Percentiles rank a stretch among this genome's conserved stretches.
These are phyloP conservation scores for Amiota mariae DNA, from an alignment of 2,888 invertebrate genomes.

Conservation along the genomic window DNA sequence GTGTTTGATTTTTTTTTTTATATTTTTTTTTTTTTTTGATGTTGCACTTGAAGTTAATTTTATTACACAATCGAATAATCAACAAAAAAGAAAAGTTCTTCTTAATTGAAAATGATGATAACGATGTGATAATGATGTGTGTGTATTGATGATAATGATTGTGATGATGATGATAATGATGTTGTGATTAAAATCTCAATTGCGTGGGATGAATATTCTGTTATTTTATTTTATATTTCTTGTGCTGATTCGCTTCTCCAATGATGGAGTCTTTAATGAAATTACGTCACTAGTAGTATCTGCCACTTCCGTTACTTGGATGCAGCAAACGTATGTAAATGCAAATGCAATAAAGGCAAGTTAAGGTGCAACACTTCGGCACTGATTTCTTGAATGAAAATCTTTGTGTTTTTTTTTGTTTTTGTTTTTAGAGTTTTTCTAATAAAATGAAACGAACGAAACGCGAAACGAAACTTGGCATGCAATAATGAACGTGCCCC, in stretches of 20 bases:
- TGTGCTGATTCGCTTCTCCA: not conserved
- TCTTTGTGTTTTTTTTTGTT: constrained; percentile 13
- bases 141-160: too few species aligned
- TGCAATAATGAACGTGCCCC: constrained; percentile 8
- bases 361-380: not conserved
- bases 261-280: not conserved
- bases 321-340: too few species aligned
- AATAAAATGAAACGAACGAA: not conserved
- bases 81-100: not conserved
- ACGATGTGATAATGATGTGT: too few species aligned
- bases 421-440: constrained; percentile 5
- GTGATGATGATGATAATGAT: not conserved
- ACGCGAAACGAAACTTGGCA: not conserved
- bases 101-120: not conserved
- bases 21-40: too few species aligned
- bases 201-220: not conserved
- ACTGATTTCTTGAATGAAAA: not conserved
- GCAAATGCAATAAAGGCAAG: not conserved
- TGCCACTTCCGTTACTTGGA: constrained; percentile 8
- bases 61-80: constrained; percentile 16
- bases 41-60: not conserved
- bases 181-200: not conserved
- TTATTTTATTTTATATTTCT: not conserved
- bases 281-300: constrained; percentile 17
- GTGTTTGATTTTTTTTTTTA: not conserved